phyloP scores from a whole-genome alignment of 2,888 invertebrate species.

The Campoletis raptor region DNA sequence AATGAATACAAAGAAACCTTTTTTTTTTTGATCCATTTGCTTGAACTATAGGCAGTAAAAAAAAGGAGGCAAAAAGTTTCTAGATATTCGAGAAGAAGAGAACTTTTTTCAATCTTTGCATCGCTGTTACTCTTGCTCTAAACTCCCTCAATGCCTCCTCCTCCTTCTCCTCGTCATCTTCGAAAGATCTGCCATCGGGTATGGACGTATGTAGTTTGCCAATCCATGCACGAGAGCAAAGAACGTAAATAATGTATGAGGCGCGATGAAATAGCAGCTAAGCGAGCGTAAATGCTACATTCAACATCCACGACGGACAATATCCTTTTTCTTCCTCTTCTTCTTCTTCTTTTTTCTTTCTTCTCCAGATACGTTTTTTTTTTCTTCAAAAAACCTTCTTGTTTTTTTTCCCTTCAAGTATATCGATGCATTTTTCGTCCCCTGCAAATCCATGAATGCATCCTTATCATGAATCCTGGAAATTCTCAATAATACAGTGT shows the following conservation, averaged over 20 bases:
- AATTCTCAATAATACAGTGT: background rate
- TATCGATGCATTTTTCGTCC: too few relatives aligned
- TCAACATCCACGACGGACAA: slow-evolving; percentile 19
- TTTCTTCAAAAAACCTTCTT: slow-evolving; percentile 8
- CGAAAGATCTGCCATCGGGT: background rate
- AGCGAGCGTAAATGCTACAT: slow-evolving; percentile 53
- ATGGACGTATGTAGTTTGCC: background rate
- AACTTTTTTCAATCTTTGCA: background rate
- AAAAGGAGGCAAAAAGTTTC: background rate
- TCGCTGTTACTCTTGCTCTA: background rate
- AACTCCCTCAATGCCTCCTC: background rate
- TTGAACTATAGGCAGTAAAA: background rate
- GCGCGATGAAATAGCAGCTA: slow-evolving; percentile 8
- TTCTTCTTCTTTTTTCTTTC: background rate
- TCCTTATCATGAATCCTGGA: background rate
- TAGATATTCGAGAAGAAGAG: slow-evolving; percentile 8
- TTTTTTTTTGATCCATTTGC: background rate
- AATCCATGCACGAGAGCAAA: slow-evolving; percentile 21
- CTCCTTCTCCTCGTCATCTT: background rate
- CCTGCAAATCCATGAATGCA: background rate
- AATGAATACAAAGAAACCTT: background rate
- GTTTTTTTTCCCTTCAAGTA: background rate
- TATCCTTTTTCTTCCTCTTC: slow-evolving; percentile 29
- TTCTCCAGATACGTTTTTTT: background rate
- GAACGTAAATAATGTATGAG: slow-evolving; percentile 51